Conservation (phyloP, 2,888 invertebrate species). For the Stenodema calcarata region DNA sequence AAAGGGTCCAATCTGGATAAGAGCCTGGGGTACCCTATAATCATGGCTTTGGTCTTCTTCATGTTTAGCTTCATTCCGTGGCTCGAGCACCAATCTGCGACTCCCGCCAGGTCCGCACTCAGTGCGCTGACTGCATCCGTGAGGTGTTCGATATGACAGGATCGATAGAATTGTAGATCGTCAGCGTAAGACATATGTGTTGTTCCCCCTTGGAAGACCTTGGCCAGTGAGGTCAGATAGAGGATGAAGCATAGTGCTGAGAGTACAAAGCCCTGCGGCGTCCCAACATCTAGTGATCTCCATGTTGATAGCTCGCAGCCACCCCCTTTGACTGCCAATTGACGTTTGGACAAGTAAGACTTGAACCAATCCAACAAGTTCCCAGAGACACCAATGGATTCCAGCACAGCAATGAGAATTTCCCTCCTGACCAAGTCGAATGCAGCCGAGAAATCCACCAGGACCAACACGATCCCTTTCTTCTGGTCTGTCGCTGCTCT, state of each 20-base stretch:
- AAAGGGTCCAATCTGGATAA: too few relatives aligned
- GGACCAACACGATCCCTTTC: background rate
- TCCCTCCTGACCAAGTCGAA: background rate
- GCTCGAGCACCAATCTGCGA: background rate
- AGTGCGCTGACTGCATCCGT: background rate
- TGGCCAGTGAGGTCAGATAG: background rate
- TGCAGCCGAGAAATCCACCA: conserved; percentile 4
- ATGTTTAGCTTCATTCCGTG: background rate
- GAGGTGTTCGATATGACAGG: background rate
- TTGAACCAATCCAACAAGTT: background rate
- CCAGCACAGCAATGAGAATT: background rate
- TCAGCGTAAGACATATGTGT: background rate
- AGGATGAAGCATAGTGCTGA: background rate
- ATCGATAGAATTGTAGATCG: background rate
- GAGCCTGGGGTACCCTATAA: background rate
- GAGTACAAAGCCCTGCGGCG: background rate
- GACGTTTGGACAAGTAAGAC: background rate
- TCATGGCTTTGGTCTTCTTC: background rate
- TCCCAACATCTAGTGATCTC: too few relatives aligned
- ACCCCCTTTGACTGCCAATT: background rate
- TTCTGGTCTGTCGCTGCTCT: background rate
- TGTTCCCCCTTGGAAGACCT: background rate
- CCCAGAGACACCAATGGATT: background rate
- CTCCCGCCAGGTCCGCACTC: background rate
- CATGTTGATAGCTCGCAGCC: background rate